A percentile compares a stretch with the other conserved stretches of the same genome.
These are phyloP conservation scores for Chymomyza costata DNA, from an alignment of 1,140 invertebrate species.

Conservation along the genomic window DNA sequence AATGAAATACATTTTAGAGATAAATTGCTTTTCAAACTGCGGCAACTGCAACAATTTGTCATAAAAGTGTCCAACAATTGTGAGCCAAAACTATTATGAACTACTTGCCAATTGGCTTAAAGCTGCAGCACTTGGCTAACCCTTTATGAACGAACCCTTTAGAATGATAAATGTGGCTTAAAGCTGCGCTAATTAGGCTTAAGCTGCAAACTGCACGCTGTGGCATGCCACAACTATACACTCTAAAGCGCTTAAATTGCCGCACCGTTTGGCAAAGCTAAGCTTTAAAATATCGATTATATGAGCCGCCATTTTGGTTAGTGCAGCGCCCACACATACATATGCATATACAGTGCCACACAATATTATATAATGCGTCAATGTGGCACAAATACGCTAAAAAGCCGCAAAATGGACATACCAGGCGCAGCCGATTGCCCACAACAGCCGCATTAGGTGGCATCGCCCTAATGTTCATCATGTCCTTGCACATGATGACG, in stretches of 20 bases:
- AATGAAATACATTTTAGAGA: slow-evolving; percentile 2
- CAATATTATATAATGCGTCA: slow-evolving; percentile 67
- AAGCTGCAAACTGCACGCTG: slow-evolving; percentile 13
- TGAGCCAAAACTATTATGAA: no score
- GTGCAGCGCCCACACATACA: slow-evolving; percentile 26
- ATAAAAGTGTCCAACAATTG: slow-evolving; percentile 2
- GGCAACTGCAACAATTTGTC: slow-evolving; percentile 3
- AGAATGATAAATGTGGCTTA: no score
- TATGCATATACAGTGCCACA: slow-evolving; percentile 19
- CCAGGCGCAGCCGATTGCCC: no score
- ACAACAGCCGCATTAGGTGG: no score
- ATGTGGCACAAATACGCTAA: slow-evolving; percentile 54
- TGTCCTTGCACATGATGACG: no score
- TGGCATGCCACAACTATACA: slow-evolving; percentile 14
- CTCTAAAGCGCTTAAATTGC: slow-evolving; percentile 32
- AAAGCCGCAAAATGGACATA: slow-evolving; percentile 48
- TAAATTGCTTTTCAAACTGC: slow-evolving; percentile 2
- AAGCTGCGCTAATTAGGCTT: background rate
- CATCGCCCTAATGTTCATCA: no score
- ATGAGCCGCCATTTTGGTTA: background rate
- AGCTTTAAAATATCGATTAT: slow-evolving; percentile 70
- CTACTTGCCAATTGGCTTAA: slow-evolving; percentile 24
- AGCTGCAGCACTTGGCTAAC: slow-evolving; percentile 12
- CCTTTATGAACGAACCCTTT: no score
- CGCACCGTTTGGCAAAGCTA: slow-evolving; percentile 41